phyloP scores from a whole-genome alignment of 23 tunicate species.

The Trididemnum clinides region DNA sequence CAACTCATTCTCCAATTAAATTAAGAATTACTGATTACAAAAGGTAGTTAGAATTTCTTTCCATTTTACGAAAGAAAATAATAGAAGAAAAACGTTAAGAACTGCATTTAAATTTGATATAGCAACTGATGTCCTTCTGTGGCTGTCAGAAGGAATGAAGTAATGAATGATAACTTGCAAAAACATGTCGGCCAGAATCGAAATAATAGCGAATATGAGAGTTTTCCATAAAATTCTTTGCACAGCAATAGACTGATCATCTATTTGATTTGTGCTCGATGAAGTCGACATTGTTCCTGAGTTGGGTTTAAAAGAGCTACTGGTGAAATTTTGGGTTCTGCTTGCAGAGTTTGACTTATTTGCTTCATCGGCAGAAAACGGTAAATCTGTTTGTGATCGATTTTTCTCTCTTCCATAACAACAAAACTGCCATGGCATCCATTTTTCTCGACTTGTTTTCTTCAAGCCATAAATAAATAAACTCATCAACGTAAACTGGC shows the following conservation, averaged over 20 bases:
- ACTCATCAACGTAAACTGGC: neutral
- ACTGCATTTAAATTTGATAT: neutral
- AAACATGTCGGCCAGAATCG: neutral
- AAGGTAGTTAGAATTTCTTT: slow-evolving; percentile 12
- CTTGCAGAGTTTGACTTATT: too few relatives aligned
- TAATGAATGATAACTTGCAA: neutral
- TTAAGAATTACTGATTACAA: too few relatives aligned
- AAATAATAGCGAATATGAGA: neutral
- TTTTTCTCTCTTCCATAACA: too few relatives aligned
- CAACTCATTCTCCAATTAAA: too few relatives aligned
- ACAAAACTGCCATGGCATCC: too few relatives aligned
- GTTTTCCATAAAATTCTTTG: neutral
- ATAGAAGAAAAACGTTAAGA: neutral
- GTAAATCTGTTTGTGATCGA: too few relatives aligned
- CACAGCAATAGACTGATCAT: neutral
- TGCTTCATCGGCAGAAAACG: too few relatives aligned
- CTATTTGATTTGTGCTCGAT: neutral
- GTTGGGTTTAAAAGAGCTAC: neutral
- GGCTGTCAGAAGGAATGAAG: neutral
- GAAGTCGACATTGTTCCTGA: neutral
- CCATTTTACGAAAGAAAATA: neutral
- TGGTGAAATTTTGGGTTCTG: neutral
- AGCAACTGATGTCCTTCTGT: neutral
- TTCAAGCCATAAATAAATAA: neutral
- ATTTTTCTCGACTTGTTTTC: neutral